Conservation (phyloP, 2,888 invertebrate species). For the Sycophila texana region DNA sequence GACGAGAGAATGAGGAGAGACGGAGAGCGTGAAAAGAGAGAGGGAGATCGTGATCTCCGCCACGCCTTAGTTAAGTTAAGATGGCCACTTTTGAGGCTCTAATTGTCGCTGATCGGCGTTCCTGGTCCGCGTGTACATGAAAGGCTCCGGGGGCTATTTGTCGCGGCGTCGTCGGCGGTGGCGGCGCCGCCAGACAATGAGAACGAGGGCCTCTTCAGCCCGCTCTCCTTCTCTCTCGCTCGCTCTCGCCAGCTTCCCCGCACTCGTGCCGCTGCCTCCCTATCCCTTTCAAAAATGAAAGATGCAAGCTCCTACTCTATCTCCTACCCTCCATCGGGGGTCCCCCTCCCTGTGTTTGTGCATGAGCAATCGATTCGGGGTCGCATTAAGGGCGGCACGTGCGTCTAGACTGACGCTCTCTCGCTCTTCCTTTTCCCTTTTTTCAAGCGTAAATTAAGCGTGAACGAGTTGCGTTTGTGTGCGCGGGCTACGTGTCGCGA, state of each 20-base stretch:
- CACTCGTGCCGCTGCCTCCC: background rate
- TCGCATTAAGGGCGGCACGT: background rate
- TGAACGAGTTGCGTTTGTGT: slow-evolving; percentile 10
- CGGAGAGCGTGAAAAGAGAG: background rate
- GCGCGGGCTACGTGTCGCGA: slow-evolving; percentile 10
- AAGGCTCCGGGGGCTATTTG: slow-evolving; percentile 42
- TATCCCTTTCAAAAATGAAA: slow-evolving; percentile 27
- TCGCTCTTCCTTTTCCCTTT: background rate
- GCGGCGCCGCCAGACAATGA: slow-evolving; percentile 33
- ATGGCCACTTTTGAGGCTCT: slow-evolving; percentile 44
- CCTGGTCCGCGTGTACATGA: slow-evolving; percentile 34
- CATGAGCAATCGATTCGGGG: slow-evolving; percentile 11
- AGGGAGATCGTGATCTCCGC: slow-evolving; percentile 41
- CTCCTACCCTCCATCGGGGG: background rate
- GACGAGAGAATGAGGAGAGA: too few species aligned
- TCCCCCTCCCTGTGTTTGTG: background rate
- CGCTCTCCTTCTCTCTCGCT: background rate
- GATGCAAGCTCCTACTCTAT: slow-evolving; percentile 21
- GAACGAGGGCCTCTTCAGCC: slow-evolving; percentile 33
- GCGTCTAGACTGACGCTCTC: slow-evolving; percentile 1
- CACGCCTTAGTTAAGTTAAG: slow-evolving; percentile 46
- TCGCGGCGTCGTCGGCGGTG: slow-evolving; percentile 19
- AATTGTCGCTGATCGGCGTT: slow-evolving; percentile 49
- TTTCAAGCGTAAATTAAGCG: slow-evolving; percentile 22
- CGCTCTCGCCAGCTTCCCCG: slow-evolving; percentile 5